These are phyloP conservation scores for Styela plicata DNA, from an alignment of 23 tunicate species.

Conservation along the genomic window DNA sequence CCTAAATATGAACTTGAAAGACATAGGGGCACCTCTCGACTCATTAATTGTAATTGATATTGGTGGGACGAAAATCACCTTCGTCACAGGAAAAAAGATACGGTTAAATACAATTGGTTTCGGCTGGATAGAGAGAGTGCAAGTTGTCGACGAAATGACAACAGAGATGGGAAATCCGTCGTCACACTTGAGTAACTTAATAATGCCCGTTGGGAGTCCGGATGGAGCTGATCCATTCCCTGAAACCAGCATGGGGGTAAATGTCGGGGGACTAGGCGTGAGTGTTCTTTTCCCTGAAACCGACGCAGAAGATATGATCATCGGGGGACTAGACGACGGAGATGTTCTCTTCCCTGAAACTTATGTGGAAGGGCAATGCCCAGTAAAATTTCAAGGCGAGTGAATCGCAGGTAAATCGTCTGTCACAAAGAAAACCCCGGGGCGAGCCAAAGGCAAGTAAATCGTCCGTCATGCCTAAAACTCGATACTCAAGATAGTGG, in stretches of 20 bases:
- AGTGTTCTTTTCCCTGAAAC: neutral
- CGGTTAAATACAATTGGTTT: neutral
- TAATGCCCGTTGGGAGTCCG: neutral
- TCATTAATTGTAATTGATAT: neutral
- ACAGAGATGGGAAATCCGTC: slow-evolving; percentile 2
- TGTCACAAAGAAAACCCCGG: too few species aligned
- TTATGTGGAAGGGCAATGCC: neutral
- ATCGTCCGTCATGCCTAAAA: neutral
- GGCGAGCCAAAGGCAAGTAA: neutral
- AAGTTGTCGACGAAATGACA: neutral
- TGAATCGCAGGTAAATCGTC: neutral
- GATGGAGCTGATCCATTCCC: neutral
- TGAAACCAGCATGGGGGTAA: neutral
- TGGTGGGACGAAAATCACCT: neutral
- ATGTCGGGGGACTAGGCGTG: neutral
- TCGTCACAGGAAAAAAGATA: neutral
- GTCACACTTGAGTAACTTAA: neutral
- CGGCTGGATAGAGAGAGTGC: neutral
- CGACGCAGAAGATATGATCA: neutral
- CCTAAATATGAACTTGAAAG: neutral
- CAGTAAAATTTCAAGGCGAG: neutral
- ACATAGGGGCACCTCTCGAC: neutral
- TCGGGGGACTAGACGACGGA: neutral
- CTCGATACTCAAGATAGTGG: neutral
- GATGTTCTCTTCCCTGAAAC: neutral